phyloP scores from a whole-genome alignment of 2,113 vertebrate genomes.

The Meriones unguiculatus region DNA sequence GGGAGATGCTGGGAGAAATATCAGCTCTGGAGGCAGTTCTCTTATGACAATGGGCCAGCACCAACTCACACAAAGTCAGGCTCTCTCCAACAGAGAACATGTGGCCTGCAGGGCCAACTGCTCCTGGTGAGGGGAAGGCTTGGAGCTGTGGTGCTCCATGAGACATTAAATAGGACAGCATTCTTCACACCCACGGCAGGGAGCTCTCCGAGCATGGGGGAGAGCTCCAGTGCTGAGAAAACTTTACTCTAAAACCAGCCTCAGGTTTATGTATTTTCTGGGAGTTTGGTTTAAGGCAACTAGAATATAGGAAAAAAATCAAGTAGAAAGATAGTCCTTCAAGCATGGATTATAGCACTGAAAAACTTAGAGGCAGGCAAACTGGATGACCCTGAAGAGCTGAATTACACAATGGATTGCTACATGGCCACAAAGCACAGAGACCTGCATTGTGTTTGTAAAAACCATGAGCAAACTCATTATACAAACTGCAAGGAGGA shows the following conservation, averaged over 20 bases:
- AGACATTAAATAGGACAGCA: fast-evolving
- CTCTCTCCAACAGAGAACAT: not conserved
- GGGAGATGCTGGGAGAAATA: not conserved
- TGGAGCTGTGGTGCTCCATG: not conserved
- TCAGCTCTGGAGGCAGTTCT: too few species aligned
- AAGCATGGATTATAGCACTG: too few species aligned
- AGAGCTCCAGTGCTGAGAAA: not conserved
- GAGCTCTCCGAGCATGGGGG: not conserved
- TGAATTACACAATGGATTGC: fast-evolving
- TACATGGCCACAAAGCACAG: fast-evolving
- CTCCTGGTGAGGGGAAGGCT: too few species aligned
- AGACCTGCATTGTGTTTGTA: fast-evolving
- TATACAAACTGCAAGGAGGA: too few species aligned
- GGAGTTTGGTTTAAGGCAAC: not conserved
- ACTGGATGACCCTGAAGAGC: fast-evolving
- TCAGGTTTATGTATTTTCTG: too few species aligned
- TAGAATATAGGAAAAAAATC: not conserved
- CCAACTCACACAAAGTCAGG: not conserved
- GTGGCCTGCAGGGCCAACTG: not conserved
- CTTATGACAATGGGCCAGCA: not conserved
- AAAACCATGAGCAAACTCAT: not conserved
- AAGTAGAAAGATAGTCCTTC: not conserved
- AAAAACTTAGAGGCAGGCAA: too few species aligned
- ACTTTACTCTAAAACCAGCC: too few species aligned
- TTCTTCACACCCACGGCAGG: too few species aligned